Evolutionary conservation across 2,888 invertebrate species (phyloP), one percentile per base, ranked within the genome.

Genomic region (Ctenicera cuprea): DNA sequence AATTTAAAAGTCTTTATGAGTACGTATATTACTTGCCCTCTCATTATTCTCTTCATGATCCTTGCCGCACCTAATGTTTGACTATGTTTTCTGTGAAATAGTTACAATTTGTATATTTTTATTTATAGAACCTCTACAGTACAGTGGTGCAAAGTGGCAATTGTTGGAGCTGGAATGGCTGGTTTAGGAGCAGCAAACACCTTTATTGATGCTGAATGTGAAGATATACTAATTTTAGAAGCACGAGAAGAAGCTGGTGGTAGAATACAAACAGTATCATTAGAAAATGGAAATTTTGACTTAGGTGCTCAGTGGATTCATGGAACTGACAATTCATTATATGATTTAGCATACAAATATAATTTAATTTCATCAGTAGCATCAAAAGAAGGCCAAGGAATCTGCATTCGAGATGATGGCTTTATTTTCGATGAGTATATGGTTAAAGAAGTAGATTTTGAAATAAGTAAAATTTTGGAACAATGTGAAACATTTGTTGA

Each of bases 221-320:
- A 84, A 14, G 86, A 91, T 80, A 87, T 91, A 73, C 78, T 89
- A 26, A 81, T 92, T 43, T 75, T 92, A 2, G 92, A 92, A 88
- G 90, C 90, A 67, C 87, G 89, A 83, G 83, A 87, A 62, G 74
- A 84, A 76, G 81, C 89, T 16, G 92, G 92, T 22, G 91, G 92
- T 12, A 85, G 92, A 78, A 88, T 91, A 67, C 78, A 84, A 50
- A 89, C 91, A 0, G 73, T 88, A 26, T 75, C 82, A 5, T 83
- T 88, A 76, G 85, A 87, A 61, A 80, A 84, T 7, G 83, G 83
- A 33, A 83, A 88, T 75, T 80, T 92, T 57, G 92, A 92, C 82
- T 78, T 88, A 20, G 92, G 92, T 0, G 92, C 92, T 0, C 92
- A 92, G 81, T 92, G 91, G 90, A 83, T 92, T 43, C 92, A 92